These are phyloP conservation scores for Callimico goeldii DNA, from an alignment of 2,797 vertebrate species.

Conservation along the genomic window DNA sequence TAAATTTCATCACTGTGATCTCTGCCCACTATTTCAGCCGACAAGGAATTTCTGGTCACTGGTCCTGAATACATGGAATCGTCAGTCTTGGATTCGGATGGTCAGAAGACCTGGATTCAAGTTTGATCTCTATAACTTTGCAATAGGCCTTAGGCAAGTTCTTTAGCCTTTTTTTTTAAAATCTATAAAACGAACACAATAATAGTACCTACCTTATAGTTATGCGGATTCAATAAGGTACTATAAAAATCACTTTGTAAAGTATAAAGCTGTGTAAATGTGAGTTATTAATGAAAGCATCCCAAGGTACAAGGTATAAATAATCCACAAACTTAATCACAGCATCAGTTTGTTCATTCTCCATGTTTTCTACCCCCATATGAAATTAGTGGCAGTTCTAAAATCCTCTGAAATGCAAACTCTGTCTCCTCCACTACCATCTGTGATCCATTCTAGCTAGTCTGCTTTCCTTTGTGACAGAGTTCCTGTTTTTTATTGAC, in stretches of 20 bases:
- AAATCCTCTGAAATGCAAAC: constrained; percentile 19
- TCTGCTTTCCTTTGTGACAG: not conserved
- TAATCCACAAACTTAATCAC: not conserved
- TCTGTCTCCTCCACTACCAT: not conserved
- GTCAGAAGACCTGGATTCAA: not conserved
- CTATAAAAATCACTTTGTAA: not conserved
- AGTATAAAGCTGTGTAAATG: constrained; percentile 8
- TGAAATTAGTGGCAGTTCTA: not conserved
- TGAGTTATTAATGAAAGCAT: constrained; percentile 13
- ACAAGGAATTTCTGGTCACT: not conserved
- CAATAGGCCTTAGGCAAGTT: not conserved
- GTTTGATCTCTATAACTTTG: not conserved
- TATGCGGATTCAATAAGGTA: not conserved
- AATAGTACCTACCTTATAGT: not conserved
- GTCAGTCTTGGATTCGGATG: not conserved
- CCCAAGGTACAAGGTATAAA: not conserved
- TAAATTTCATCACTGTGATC: not conserved
- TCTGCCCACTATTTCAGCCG: not conserved
- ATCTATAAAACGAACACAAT: not conserved
- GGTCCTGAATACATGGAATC: not conserved
- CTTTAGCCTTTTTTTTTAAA: not conserved
- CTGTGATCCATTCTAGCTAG: not conserved
- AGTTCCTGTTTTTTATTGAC: not conserved
- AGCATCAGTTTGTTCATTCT: not conserved
- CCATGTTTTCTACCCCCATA: not conserved